These are phyloP conservation scores for Trissolcus brochymenae DNA, from an alignment of 2,888 invertebrate species.

Conservation along the genomic window DNA sequence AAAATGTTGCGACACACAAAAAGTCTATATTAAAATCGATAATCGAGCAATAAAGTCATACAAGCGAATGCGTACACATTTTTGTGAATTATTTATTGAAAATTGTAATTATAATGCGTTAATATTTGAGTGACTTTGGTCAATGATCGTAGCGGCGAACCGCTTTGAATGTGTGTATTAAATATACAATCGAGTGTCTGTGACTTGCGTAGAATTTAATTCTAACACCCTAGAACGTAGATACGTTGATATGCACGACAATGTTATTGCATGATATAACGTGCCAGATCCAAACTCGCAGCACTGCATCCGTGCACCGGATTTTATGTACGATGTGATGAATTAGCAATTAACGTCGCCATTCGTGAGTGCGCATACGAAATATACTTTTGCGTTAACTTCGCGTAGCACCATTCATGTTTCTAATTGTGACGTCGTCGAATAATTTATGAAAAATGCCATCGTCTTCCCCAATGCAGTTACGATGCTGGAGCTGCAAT, in stretches of 20 bases:
- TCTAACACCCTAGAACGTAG: conserved; percentile 24
- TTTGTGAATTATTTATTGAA: conserved; percentile 22
- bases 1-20: no score
- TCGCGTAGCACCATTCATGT: conserved; percentile 38
- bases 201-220: conserved; percentile 33
- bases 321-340: conserved; percentile 48
- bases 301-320: conserved; percentile 39
- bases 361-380: conserved; percentile 47
- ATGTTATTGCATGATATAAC: conserved; percentile 48
- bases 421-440: conserved; percentile 57
- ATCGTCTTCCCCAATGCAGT: conserved; percentile 57
- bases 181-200: conserved; percentile 28
- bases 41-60: no score
- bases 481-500: conserved; percentile 71
- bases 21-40: no score
- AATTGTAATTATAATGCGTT: conserved; percentile 28
- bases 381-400: conserved; percentile 37
- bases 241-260: conserved; percentile 42
- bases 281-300: conserved; percentile 30
- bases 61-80: neutral
- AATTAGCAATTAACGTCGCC: conserved; percentile 51
- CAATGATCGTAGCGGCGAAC: conserved; percentile 4
- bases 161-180: conserved; percentile 28
- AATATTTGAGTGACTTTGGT: conserved; percentile 8
- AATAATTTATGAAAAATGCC: conserved; percentile 55